A percentile compares a stretch with the other conserved stretches of the same genome.
Conservation (phyloP, 2,113 vertebrate species). For the Ameiurus melas region DNA sequence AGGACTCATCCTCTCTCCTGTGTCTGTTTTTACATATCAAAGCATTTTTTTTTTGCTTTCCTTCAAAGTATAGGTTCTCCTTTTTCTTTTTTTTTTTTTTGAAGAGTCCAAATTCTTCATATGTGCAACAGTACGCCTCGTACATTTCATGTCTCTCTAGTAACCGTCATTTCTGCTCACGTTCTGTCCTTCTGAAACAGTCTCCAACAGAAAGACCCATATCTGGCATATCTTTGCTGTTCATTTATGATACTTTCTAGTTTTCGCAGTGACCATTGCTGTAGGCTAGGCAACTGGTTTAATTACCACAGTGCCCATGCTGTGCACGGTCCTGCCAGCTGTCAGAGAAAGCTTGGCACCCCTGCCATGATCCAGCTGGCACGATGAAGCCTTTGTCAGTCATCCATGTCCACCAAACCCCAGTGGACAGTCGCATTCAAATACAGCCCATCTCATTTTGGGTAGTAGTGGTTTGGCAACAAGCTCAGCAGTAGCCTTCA, state of each 20-base stretch:
- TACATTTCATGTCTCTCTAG: constrained; percentile 16
- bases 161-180: constrained; percentile 12
- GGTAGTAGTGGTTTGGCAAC: not conserved
- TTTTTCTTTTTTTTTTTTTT: constrained; percentile 35
- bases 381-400: constrained; percentile 3
- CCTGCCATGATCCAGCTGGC: constrained; percentile 23
- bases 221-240: not conserved
- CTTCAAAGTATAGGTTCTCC: constrained; percentile 59
- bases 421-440: constrained; percentile 13
- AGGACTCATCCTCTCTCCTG: constrained; percentile 46
- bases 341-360: constrained; percentile 8
- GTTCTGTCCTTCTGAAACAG: not conserved
- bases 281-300: constrained; percentile 15
- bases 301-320: constrained; percentile 18
- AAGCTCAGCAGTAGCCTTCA: not conserved
- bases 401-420: not conserved
- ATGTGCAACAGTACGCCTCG: constrained; percentile 41
- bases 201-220: not conserved
- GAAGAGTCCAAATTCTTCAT: constrained; percentile 44
- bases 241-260: constrained; percentile 7
- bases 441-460: constrained; percentile 21
- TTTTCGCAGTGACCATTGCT: constrained; percentile 23
- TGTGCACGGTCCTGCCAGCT: constrained; percentile 15
- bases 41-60: constrained; percentile 55
- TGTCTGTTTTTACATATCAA: constrained; percentile 64